These are phyloP conservation scores for Apus apus DNA, from an alignment of 2,113 vertebrate genomes.

Conservation along the genomic window DNA sequence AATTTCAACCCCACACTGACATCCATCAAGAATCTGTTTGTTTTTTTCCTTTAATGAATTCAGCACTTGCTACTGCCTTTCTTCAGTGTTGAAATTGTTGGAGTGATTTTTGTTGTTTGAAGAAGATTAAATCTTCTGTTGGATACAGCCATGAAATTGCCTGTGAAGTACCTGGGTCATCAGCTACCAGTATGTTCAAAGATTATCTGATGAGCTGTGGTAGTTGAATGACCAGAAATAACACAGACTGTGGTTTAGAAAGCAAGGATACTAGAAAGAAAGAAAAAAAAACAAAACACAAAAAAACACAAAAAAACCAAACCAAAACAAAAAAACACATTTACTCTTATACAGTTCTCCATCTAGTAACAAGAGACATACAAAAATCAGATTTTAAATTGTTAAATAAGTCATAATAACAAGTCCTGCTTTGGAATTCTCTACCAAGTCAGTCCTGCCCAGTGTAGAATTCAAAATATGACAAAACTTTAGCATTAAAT, in stretches of 20 bases:
- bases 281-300: not conserved
- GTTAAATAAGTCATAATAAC: not conserved
- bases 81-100: not conserved
- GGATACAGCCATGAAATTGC: not conserved
- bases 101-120: not conserved
- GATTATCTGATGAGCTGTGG: not conserved
- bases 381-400: not conserved
- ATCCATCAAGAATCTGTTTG: not conserved
- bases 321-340: not conserved
- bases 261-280: not conserved
- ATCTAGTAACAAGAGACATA: not conserved
- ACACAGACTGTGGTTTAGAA: not conserved
- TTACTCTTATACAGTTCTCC: not conserved
- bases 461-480: not conserved
- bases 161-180: not conserved
- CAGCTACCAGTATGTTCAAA: not conserved
- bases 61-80: not conserved
- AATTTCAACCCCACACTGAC: not conserved
- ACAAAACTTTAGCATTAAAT: not conserved
- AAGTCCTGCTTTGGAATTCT: not conserved
- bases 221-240: not conserved
- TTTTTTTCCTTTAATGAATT: not conserved
- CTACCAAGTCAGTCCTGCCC: not conserved
- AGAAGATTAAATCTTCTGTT: not conserved
- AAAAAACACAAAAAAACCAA: not conserved